phyloP scores from a whole-genome alignment of 2,888 invertebrate genomes.

The Thyatira batis region DNA sequence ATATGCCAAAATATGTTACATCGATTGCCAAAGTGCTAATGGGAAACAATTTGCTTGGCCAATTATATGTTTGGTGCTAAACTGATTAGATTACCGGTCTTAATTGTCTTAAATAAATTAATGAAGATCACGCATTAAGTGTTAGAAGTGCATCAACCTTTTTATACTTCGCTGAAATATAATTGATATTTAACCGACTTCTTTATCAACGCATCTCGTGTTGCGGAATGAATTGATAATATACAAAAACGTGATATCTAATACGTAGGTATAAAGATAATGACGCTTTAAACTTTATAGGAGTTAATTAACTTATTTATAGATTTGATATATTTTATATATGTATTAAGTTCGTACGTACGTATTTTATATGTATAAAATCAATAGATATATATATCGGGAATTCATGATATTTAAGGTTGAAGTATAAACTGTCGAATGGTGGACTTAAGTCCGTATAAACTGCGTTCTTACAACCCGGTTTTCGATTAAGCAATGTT shows the following conservation, averaged over 20 bases:
- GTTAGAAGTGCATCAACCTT: background rate
- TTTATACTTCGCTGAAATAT: background rate
- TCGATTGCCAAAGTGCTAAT: constrained; percentile 26
- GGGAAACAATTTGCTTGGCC: constrained; percentile 21
- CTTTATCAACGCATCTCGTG: background rate
- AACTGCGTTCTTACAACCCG: background rate
- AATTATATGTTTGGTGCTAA: constrained; percentile 12
- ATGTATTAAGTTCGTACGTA: too few relatives aligned
- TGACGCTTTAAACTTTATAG: background rate
- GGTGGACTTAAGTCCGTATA: background rate
- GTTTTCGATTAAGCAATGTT: background rate
- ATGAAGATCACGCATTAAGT: background rate
- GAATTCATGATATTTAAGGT: background rate
- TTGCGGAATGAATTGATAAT: background rate
- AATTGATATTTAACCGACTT: background rate
- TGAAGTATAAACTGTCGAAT: background rate
- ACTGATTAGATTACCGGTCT: background rate
- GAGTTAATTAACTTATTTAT: background rate
- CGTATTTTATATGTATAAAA: too few relatives aligned
- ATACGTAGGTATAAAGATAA: background rate
- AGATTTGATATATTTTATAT: background rate
- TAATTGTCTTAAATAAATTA: background rate
- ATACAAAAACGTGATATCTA: background rate
- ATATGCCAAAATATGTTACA: constrained; percentile 13
- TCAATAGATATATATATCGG: too few relatives aligned